phyloP scores from a whole-genome alignment of 1,140 invertebrate genomes.

The Ooceraea biroi region DNA sequence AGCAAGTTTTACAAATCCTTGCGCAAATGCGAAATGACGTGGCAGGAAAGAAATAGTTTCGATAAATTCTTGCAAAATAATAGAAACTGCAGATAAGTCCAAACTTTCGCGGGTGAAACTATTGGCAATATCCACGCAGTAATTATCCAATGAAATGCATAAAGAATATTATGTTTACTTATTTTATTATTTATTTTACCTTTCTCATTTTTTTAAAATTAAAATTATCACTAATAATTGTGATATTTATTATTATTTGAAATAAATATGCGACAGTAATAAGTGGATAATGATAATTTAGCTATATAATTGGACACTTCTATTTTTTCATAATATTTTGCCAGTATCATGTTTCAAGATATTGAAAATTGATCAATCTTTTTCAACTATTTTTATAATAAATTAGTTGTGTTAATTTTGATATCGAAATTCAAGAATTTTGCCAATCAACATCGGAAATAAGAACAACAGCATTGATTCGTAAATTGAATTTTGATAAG shows the following conservation, averaged over 20 bases:
- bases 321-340: not conserved
- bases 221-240: not conserved
- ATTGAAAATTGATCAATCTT: not conserved
- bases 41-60: not conserved
- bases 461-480: not conserved
- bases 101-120: not conserved
- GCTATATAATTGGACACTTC: not conserved
- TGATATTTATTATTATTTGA: not conserved
- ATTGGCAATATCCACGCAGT: not conserved
- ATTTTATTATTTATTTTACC: not conserved
- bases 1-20: not conserved
- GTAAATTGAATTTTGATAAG: not conserved
- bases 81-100: not conserved
- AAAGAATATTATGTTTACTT: not conserved
- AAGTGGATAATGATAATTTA: constrained; percentile 10
- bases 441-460: not conserved
- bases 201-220: not conserved
- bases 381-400: not conserved
- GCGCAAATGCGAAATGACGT: not conserved
- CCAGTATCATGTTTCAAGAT: not conserved
- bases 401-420: not conserved
- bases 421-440: not conserved
- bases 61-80: constrained; percentile 5
- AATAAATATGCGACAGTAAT: not conserved
- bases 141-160: too few species aligned